These are phyloP conservation scores for Thinocorus orbignyianus DNA, from an alignment of 2,113 vertebrate species.

Conservation along the genomic window DNA sequence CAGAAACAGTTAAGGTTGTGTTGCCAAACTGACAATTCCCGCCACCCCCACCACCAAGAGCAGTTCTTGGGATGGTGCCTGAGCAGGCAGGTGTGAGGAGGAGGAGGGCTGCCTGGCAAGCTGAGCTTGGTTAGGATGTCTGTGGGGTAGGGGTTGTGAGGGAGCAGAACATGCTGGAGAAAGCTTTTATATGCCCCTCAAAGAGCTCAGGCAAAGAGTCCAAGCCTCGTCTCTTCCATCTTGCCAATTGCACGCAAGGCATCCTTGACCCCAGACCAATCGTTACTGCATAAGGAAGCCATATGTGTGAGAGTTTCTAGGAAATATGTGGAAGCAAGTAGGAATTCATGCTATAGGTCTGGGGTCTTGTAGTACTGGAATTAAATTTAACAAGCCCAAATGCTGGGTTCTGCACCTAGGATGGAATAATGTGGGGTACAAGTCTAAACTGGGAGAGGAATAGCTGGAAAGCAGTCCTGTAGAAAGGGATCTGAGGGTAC, in stretches of 20 bases:
- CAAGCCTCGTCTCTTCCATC: neutral
- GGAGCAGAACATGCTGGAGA: neutral
- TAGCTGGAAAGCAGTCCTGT: neutral
- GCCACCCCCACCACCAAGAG: neutral
- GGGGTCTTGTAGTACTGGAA: neutral
- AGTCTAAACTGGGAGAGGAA: neutral
- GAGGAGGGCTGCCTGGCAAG: neutral
- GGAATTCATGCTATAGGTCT: neutral
- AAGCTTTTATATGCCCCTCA: neutral
- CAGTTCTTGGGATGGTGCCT: neutral
- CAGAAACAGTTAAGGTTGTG: neutral
- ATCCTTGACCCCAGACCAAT: neutral
- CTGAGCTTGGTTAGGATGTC: neutral
- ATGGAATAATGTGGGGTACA: rapidly evolving
- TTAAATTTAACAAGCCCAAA: neutral
- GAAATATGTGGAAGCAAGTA: neutral
- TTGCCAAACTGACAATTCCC: neutral
- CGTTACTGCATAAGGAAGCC: neutral
- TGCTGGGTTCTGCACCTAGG: neutral
- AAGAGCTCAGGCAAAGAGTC: neutral
- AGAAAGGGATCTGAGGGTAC: neutral
- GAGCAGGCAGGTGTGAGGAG: neutral
- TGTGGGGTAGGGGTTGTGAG: rapidly evolving
- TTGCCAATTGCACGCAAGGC: rapidly evolving
- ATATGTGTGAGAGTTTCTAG: neutral